Evolutionary conservation across 2,888 invertebrate species (phyloP).

Genomic region (Hypena proboscidalis): DNA sequence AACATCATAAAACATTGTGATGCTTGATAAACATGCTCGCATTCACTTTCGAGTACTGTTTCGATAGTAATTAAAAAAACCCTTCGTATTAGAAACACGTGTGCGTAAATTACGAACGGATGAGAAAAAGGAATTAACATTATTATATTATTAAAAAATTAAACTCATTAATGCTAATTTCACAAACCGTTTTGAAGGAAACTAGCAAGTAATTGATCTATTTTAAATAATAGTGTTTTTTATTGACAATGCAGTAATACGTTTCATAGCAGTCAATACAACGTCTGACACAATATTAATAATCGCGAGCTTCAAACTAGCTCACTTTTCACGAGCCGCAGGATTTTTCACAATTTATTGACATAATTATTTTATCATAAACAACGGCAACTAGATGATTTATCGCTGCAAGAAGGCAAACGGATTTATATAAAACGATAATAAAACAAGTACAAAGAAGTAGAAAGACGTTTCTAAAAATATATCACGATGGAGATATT

Average conservation of each 20-base stretch:
- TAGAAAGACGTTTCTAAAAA: background rate
- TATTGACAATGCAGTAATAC: slow-evolving; percentile 23
- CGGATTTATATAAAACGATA: slow-evolving; percentile 5
- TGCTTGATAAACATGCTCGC: slow-evolving; percentile 10
- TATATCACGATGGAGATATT: background rate
- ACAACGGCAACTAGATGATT: slow-evolving; percentile 41
- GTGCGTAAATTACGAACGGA: no score
- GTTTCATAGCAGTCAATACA: slow-evolving; percentile 27
- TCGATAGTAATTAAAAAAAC: background rate
- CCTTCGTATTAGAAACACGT: background rate
- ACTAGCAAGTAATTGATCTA: slow-evolving; percentile 22
- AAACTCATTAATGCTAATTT: slow-evolving; percentile 18
- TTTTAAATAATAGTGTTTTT: slow-evolving; percentile 16
- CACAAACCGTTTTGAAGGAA: slow-evolving; percentile 9
- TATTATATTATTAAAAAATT: slow-evolving; percentile 19
- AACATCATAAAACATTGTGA: slow-evolving; percentile 12
- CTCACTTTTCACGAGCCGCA: slow-evolving; percentile 26
- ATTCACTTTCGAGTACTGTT: slow-evolving; percentile 3
- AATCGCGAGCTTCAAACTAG: slow-evolving; percentile 24
- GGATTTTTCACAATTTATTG: slow-evolving; percentile 30
- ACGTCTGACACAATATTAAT: slow-evolving; percentile 38
- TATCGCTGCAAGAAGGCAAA: slow-evolving; percentile 29
- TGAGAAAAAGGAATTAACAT: no score
- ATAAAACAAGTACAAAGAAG: background rate
- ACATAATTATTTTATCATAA: slow-evolving; percentile 34